phyloP scores from a whole-genome alignment of 2,888 invertebrate genomes.

The Monopis laevigella region DNA sequence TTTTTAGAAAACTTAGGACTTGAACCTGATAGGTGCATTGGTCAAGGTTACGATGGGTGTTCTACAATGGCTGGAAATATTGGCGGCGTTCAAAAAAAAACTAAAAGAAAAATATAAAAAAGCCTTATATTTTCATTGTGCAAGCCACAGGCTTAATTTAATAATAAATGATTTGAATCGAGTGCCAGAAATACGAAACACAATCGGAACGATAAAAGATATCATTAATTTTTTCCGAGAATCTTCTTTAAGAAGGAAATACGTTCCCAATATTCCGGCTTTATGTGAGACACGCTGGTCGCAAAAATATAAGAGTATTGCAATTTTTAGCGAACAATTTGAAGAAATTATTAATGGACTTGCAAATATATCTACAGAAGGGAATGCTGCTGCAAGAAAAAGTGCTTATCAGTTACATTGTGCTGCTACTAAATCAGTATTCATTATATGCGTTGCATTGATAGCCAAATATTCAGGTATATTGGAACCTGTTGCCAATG shows the following conservation, averaged over 20 bases:
- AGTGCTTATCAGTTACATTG: constrained; percentile 13
- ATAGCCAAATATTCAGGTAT: constrained; percentile 14
- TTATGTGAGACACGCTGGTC: constrained; percentile 18
- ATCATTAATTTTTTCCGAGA: constrained; percentile 22
- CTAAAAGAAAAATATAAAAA: constrained; percentile 15
- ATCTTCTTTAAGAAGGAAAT: constrained; percentile 18
- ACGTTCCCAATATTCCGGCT: constrained; percentile 16
- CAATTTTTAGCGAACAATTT: constrained; percentile 19
- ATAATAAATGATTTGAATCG: constrained; percentile 22
- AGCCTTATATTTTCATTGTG: constrained; percentile 19
- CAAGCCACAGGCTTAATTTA: constrained; percentile 22
- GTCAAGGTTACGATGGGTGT: constrained; percentile 23
- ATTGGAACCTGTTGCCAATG: constrained; percentile 15
- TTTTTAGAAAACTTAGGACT: constrained; percentile 15
- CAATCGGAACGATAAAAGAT: constrained; percentile 21
- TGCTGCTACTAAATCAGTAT: constrained; percentile 12
- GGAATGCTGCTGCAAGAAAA: constrained; percentile 9
- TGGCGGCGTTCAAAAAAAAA: constrained; percentile 18
- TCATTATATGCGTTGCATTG: constrained; percentile 12
- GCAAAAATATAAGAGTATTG: constrained; percentile 19
- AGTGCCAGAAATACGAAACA: constrained; percentile 21
- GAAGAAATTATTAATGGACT: constrained; percentile 13
- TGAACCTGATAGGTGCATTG: constrained; percentile 18
- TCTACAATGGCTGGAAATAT: constrained; percentile 21
- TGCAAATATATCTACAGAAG: constrained; percentile 8